Percentiles rank a stretch among this genome's conserved stretches.
phyloP scores from a whole-genome alignment of 2,888 invertebrate genomes.

The Sinohyriopsis cumingii region DNA sequence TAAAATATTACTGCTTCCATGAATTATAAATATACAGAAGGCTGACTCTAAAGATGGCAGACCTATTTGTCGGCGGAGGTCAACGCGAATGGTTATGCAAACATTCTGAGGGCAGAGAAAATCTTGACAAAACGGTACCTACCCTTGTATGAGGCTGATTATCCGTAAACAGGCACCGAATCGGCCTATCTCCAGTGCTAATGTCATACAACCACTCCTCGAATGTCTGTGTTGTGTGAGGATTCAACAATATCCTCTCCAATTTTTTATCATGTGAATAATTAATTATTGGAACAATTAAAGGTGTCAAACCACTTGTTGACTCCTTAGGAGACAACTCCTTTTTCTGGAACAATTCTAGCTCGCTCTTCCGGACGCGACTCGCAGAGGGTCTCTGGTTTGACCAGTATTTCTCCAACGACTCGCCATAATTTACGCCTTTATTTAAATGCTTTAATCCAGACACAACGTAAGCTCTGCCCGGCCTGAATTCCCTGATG shows the following conservation, averaged over 20 bases:
- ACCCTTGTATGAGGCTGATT: constrained; percentile 87
- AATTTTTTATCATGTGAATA: constrained; percentile 88
- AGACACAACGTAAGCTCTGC: constrained; percentile 93
- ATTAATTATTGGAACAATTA: constrained; percentile 87
- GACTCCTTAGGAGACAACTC: constrained; percentile 27
- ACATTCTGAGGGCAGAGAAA: too few species aligned
- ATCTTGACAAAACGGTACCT: constrained; percentile 52
- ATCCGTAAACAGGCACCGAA: constrained; percentile 93
- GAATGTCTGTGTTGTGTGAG: constrained; percentile 93
- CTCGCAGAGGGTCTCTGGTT: constrained; percentile 41
- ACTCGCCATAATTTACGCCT: constrained; percentile 56
- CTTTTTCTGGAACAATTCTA: constrained; percentile 41
- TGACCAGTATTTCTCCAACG: constrained; percentile 55
- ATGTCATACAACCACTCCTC: constrained; percentile 95
- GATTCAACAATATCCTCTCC: constrained; percentile 84
- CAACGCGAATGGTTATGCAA: too few species aligned
- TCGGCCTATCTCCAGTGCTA: constrained; percentile 71
- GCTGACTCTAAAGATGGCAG: too few species aligned
- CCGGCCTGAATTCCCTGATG: constrained; percentile 74
- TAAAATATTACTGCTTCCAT: too few species aligned
- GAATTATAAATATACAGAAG: too few species aligned
- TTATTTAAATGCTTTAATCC: constrained; percentile 79
- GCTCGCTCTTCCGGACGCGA: constrained; percentile 47
- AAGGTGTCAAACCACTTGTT: constrained; percentile 78
- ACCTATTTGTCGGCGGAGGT: too few species aligned